Base-by-base conservation (phyloP, 2,888 invertebrate genomes). In the Buathra laborator region DNA sequence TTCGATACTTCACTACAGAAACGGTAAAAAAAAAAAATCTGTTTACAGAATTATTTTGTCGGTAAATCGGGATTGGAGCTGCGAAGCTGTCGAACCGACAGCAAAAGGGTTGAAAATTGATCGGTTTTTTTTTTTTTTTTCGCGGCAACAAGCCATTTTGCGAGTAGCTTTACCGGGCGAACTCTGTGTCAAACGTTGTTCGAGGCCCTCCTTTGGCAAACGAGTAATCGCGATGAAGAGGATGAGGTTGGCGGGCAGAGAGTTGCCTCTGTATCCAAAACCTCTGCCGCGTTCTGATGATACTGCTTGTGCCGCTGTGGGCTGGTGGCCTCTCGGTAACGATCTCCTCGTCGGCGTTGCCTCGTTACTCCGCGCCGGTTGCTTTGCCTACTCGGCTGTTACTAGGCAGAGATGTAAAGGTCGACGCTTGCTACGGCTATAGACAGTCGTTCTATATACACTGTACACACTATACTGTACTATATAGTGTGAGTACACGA, bases 331-430 rank as follows among this genome's bases (percentile, higher is more conserved):
- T 46, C 56, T 19, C 64, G 67, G 62, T 79, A 79, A 83, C 83
- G 83, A 83, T 79, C 79, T 83, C 62, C 46, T 78, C 75, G 75
- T 80, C 76, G 75, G 78, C 74, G 56, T 80, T 81, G 59, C 72
- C 84, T 86, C 77, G 86, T 82, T 84, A 71, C 84, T 86, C 48
- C 78, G 67, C 24, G 29, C 59, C 44, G 51, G 80, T 80, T 76
- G 81, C 86, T 86, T 86, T 86, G 84, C 82, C 84, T 82, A 79
- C 79, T 86, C 84, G 84, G 71, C 86, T 86, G 86, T 86, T 86
- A 86, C 86, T 75, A 84, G 84, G 86, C 84, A 77, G 86, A 80
- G 82, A 83, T 83, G 78, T 78, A 79, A 83, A 86, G 82, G 84
- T 79, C 82, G 84, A 43, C 68, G 66, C 71, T 37, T 71, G 64